Percentiles rank a stretch among this genome's conserved stretches.
phyloP scores from a whole-genome alignment of 2,113 vertebrate genomes.

The Petaurus breviceps region DNA sequence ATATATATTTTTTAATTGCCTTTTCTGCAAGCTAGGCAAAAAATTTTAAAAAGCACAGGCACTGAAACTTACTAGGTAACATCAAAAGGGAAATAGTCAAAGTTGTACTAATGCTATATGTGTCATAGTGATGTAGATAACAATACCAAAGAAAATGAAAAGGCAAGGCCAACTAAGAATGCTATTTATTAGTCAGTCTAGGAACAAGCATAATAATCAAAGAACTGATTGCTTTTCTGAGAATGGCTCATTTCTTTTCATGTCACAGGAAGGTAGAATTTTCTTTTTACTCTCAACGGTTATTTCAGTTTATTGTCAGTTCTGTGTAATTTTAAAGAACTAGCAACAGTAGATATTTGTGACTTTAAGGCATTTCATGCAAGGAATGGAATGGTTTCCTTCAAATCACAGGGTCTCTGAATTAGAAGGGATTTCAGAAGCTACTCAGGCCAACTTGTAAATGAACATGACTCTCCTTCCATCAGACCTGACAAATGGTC shows the following conservation, averaged over 20 bases:
- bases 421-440: background rate
- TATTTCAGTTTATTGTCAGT: conserved; percentile 60
- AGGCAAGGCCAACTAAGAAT: conserved; percentile 42
- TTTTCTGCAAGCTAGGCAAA: background rate
- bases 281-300: conserved; percentile 49
- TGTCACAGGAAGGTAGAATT: background rate
- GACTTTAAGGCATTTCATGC: background rate
- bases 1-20: background rate
- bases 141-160: background rate
- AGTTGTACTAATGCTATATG: background rate
- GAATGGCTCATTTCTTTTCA: conserved; percentile 65
- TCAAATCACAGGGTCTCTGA: background rate
- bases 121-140: background rate
- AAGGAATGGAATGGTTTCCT: background rate
- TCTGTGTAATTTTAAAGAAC: conserved; percentile 57
- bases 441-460: background rate
- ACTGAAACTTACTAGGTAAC: conserved; percentile 5
- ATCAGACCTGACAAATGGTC: background rate
- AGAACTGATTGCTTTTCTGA: conserved; percentile 45
- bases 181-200: conserved; percentile 56
- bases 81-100: conserved; percentile 35
- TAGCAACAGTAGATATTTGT: conserved; percentile 22
- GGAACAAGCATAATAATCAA: conserved; percentile 51
- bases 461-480: background rate
- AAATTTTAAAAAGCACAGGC: background rate